Evolutionary conservation across 2,797 vertebrate species (phyloP).

Genomic region (Protonibea diacanthus): DNA sequence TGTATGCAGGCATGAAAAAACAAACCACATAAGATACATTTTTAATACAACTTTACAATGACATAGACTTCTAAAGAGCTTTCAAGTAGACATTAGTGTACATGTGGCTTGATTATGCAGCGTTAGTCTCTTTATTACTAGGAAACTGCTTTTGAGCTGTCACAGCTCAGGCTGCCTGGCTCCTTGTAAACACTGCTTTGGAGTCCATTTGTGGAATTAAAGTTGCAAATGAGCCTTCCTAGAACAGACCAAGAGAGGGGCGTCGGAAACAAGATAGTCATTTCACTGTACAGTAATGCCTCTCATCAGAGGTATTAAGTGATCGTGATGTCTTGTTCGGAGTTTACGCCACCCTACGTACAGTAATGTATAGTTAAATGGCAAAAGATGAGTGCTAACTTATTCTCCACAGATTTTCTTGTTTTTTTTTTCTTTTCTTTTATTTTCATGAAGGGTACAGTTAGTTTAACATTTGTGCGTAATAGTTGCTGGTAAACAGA

Average conservation of each 20-base stretch:
- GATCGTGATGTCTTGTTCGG: conserved; percentile 49
- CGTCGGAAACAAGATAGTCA: conserved; percentile 62
- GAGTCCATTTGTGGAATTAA: conserved; percentile 82
- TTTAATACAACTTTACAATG: conserved; percentile 63
- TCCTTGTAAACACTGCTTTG: conserved; percentile 77
- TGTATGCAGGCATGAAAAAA: conserved; percentile 36
- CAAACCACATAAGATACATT: conserved; percentile 62
- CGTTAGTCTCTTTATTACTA: conserved; percentile 73
- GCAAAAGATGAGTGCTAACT: conserved; percentile 9
- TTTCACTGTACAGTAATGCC: conserved; percentile 64
- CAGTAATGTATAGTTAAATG: conserved; percentile 48
- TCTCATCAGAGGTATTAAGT: conserved; percentile 52
- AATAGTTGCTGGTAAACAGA: background rate
- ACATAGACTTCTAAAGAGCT: conserved; percentile 59
- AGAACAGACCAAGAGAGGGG: conserved; percentile 60
- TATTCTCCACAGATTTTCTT: background rate
- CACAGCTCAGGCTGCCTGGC: conserved; percentile 62
- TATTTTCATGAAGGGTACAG: background rate
- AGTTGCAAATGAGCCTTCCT: conserved; percentile 76
- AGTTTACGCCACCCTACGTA: conserved; percentile 48
- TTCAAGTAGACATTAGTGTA: conserved; percentile 67
- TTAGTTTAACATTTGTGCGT: background rate
- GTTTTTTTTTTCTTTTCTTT: too few species aligned
- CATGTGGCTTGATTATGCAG: conserved; percentile 77
- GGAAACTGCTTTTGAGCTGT: conserved; percentile 75